These are phyloP conservation scores for Exaiptasia diaphana DNA, from an alignment of 64 coral and sea anemone species.

Conservation along the genomic window DNA sequence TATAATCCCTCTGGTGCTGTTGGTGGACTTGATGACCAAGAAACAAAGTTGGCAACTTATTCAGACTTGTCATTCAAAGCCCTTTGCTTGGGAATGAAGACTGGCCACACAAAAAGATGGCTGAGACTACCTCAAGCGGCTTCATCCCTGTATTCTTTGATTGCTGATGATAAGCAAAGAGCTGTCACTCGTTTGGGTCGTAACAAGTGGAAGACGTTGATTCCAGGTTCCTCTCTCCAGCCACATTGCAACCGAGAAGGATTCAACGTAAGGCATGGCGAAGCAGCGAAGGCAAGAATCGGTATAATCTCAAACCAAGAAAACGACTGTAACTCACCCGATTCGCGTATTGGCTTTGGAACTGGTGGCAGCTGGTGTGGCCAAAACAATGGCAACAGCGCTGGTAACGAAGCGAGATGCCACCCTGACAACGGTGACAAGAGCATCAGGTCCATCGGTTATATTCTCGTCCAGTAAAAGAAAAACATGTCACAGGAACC, in stretches of 20 bases:
- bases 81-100: constrained; percentile 38
- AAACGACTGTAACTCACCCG: background rate
- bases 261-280: background rate
- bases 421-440: background rate
- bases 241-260: constrained; percentile 7
- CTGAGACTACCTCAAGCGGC: background rate
- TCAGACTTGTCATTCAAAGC: background rate
- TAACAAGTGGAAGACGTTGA: background rate
- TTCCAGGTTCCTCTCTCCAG: background rate
- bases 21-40: constrained; percentile 2
- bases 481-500: too few species aligned
- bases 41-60: constrained; percentile 33
- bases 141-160: background rate
- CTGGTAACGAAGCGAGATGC: background rate
- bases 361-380: background rate
- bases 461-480: constrained; percentile 18
- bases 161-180: background rate
- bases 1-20: background rate
- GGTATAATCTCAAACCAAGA: constrained; percentile 12
- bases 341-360: constrained; percentile 14
- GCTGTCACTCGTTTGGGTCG: background rate
- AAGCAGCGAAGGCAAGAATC: background rate
- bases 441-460: background rate
- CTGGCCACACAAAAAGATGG: background rate
- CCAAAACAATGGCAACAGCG: background rate